A percentile compares a stretch with the other conserved stretches of the same genome.
Conservation (phyloP, 92 coral and sea anemone species). For the Parazoanthus swiftii region DNA sequence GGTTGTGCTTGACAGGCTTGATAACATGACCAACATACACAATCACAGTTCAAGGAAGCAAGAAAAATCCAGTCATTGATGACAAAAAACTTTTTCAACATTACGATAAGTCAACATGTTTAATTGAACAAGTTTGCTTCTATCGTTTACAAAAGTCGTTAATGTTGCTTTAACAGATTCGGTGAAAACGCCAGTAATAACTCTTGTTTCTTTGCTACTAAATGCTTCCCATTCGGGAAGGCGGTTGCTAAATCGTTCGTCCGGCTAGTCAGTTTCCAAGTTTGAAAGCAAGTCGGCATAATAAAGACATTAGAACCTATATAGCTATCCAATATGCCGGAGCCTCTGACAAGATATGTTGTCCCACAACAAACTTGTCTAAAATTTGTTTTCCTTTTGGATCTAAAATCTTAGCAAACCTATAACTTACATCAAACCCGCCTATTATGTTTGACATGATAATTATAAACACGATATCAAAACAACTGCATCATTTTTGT, state of each 20-base stretch:
- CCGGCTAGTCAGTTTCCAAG: not conserved
- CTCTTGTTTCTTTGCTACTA: not conserved
- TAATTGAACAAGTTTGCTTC: constrained; percentile 8
- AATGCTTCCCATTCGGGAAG: not conserved
- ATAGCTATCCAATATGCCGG: not conserved
- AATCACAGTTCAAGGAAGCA: not conserved
- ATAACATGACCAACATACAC: not conserved
- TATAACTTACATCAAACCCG: constrained; percentile 6
- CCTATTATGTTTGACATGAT: constrained; percentile 1
- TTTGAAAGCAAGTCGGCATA: not conserved
- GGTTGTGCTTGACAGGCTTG: not conserved
- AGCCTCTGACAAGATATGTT: constrained; percentile 12
- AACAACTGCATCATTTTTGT: not conserved
- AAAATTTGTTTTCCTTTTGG: constrained; percentile 11
- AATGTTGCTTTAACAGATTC: not conserved
- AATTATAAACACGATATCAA: not conserved
- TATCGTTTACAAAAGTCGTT: constrained; percentile 16
- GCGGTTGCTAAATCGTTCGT: not conserved
- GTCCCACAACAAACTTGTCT: constrained; percentile 17
- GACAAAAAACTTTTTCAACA: constrained; percentile 12
- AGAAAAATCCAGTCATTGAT: not conserved
- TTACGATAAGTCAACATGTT: constrained; percentile 29
- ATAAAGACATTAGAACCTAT: not conserved
- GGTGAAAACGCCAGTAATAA: not conserved
- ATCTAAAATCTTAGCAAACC: constrained; percentile 24